Conservation (phyloP, 2,797 vertebrate genomes). For the Lepidocolaptes lacrymiger region DNA sequence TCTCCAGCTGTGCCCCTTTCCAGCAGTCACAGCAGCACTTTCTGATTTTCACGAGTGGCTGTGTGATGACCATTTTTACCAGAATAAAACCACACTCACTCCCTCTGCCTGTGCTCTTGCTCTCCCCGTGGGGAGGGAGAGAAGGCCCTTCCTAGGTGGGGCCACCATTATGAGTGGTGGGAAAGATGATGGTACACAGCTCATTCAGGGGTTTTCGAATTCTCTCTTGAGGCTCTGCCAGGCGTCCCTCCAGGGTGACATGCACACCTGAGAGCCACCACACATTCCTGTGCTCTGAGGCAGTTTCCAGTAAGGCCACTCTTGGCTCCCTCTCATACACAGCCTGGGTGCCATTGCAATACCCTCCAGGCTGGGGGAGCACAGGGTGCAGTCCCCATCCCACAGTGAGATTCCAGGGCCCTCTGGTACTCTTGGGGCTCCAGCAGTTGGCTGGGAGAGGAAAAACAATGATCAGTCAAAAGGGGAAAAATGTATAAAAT, state of each 20-base stretch:
- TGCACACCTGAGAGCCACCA: background rate
- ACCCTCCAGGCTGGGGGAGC: accelerated
- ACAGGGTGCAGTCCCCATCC: accelerated
- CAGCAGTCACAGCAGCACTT: background rate
- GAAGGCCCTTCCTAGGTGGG: background rate
- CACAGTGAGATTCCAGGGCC: accelerated
- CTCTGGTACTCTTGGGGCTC: background rate
- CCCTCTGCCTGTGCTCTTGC: background rate
- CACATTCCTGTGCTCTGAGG: background rate
- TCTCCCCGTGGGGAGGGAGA: background rate
- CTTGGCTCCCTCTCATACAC: background rate
- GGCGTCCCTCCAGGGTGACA: background rate
- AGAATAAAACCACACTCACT: background rate
- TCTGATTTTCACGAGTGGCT: background rate
- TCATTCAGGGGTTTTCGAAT: background rate
- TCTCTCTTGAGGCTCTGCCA: background rate
- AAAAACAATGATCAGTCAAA: background rate
- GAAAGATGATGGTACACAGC: background rate
- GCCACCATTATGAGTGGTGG: background rate
- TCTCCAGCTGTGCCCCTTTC: background rate
- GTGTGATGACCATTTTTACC: background rate
- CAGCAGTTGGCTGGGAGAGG: background rate
- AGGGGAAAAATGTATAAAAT: background rate
- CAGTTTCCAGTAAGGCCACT: background rate
- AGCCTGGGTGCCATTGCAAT: accelerated